Evolutionary conservation across 2,888 invertebrate species (phyloP).

Genomic region (Drosophila aldrichi): DNA sequence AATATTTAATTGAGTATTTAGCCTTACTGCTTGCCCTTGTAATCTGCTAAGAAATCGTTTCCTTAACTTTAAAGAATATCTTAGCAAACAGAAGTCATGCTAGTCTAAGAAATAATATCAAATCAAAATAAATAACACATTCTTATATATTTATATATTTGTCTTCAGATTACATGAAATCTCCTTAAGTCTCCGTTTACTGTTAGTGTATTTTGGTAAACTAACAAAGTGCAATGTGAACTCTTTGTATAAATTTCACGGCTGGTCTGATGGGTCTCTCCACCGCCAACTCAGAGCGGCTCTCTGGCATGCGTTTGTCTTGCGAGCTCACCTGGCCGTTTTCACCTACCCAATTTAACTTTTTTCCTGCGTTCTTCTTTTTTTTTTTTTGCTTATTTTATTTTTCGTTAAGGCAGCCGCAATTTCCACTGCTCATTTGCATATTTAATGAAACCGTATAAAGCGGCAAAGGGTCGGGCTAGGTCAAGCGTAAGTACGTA

Average conservation of each 20-base stretch:
- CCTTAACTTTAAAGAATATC: too few relatives aligned
- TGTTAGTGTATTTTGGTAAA: conserved; percentile 38
- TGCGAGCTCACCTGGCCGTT: conserved; percentile 57
- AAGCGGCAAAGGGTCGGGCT: conserved; percentile 32
- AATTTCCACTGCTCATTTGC: conserved; percentile 78
- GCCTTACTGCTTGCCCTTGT: too few relatives aligned
- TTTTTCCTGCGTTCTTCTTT: conserved; percentile 6
- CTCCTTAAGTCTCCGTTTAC: too few relatives aligned
- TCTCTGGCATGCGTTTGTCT: conserved; percentile 33
- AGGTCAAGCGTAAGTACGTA: conserved; percentile 23
- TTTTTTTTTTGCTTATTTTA: conserved; percentile 3
- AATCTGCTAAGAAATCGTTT: too few relatives aligned
- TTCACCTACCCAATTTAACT: conserved; percentile 35
- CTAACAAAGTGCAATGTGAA: conserved; percentile 43
- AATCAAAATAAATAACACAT: neutral
- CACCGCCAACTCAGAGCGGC: conserved; percentile 15
- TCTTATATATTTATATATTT: neutral
- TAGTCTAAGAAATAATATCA: too few relatives aligned
- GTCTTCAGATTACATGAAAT: neutral
- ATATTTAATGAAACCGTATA: conserved; percentile 73
- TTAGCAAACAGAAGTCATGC: too few relatives aligned
- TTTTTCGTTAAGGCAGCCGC: conserved; percentile 41
- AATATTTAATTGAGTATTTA: too few relatives aligned
- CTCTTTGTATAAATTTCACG: conserved; percentile 71
- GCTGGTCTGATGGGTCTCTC: conserved; percentile 54